These are phyloP conservation scores for Aporrectodea caliginosa DNA, from an alignment of 1,140 invertebrate species.

Conservation along the genomic window DNA sequence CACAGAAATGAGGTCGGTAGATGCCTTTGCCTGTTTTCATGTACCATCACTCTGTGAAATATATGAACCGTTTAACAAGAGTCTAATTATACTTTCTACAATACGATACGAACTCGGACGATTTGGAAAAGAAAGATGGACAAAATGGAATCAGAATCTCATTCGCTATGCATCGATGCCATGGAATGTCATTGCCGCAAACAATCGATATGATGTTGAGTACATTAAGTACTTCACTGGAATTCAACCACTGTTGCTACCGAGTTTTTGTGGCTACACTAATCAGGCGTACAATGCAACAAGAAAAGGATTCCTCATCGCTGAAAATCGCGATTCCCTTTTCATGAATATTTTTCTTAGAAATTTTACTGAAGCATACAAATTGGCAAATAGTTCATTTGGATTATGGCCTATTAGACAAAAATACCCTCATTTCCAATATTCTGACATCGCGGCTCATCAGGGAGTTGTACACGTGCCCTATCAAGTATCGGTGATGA, in stretches of 20 bases:
- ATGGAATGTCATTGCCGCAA: neutral
- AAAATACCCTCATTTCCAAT: neutral
- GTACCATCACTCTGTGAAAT: conserved; percentile 31
- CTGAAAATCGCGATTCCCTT: neutral
- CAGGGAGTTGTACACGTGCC: conserved; percentile 21
- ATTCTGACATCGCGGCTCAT: conserved; percentile 1
- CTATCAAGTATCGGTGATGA: conserved; percentile 26
- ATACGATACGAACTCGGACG: conserved; percentile 23
- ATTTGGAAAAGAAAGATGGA: neutral
- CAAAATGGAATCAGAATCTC: conserved; percentile 5
- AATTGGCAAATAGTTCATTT: neutral
- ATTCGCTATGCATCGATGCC: neutral
- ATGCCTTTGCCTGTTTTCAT: conserved; percentile 32
- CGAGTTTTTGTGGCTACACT: neutral
- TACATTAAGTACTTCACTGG: conserved; percentile 12
- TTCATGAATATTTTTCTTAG: neutral
- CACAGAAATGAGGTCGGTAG: conserved; percentile 28
- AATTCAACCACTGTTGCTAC: neutral
- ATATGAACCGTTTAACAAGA: conserved; percentile 34
- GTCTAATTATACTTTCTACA: conserved; percentile 28
- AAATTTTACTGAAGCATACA: neutral
- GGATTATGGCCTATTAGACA: neutral
- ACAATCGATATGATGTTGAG: conserved; percentile 11
- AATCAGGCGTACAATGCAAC: neutral
- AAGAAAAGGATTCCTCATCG: neutral